A percentile compares a stretch with the other conserved stretches of the same genome.
phyloP scores from a whole-genome alignment of 1,140 invertebrate genomes.

The Trachymyrmex cornetzi region DNA sequence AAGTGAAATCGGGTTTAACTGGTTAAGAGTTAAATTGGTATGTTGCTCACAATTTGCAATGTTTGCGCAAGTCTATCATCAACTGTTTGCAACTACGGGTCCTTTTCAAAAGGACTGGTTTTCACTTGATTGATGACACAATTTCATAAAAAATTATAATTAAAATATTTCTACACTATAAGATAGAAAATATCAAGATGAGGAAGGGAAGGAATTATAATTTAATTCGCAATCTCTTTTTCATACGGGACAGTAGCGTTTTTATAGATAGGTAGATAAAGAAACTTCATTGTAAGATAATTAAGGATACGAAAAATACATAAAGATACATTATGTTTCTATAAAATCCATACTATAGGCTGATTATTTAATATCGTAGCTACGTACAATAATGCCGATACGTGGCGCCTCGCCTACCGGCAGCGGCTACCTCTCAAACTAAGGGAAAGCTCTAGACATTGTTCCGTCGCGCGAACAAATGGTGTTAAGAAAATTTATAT shows the following conservation, averaged over 20 bases:
- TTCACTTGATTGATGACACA: background rate
- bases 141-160: constrained; percentile 24
- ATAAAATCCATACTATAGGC: constrained; percentile 8
- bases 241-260: background rate
- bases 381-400: constrained; percentile 66
- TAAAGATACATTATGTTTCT: background rate
- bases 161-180: background rate
- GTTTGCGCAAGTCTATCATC: background rate
- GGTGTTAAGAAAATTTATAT: background rate
- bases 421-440: constrained; percentile 68
- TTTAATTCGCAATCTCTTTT: constrained; percentile 4
- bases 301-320: background rate
- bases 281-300: background rate
- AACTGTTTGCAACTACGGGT: background rate
- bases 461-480: constrained; percentile 35
- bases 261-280: background rate
- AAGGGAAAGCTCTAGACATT: constrained; percentile 36
- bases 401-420: constrained; percentile 72
- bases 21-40: constrained; percentile 5
- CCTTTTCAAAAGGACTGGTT: background rate
- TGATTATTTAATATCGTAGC: constrained; percentile 16
- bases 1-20: background rate
- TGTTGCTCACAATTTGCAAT: background rate
- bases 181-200: background rate
- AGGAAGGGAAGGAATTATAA: background rate